Base-by-base conservation (phyloP, 2,797 vertebrate genomes). In the Darevskia nairensis region DNA sequence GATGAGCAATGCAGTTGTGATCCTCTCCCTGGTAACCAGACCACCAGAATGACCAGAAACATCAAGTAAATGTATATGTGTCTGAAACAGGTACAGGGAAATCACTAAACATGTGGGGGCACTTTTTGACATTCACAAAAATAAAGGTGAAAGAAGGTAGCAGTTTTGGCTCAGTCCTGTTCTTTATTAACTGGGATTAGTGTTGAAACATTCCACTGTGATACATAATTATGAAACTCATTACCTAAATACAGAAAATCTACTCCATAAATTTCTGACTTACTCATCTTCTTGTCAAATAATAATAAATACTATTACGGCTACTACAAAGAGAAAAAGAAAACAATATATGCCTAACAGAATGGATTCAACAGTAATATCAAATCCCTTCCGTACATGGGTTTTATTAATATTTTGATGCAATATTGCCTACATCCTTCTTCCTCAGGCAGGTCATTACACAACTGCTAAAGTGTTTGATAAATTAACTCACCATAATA, bases 361-460 rank as follows among this genome's bases (percentile, higher is more conserved):
- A 41, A 90, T 88, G 88, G 68, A 44, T 23, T 64, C 5, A n/a
- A 82, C 71, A 15, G 80, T 2, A 32, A 6, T 39, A 19, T 21
- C 78, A 90, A 95, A 94, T 93, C 50, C 39, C 80, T 93, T 92
- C 72, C 92, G 29, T 89, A 92, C 59, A 76, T 80, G 89, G 23
- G 11, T 75, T 93, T 93, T 92, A 88, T 23, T 90, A 89, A 85
- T 89, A 83, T 89, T 94, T 90, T 85, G 44, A 76, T 91, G 76
- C 80, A 89, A 72, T 23, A 83, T 87, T 87, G 4, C 17, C 92
- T 83, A 93, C 86, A 90, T 85, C 72, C 32, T 68, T 91, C 80
- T 89, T 91, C 80, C 89, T 94, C 86, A 94, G 84, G 91, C 61
- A 93, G 87, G n/a, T 94, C 72, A 94, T 94, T 94, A 95, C 95